Evolutionary conservation across 2,888 invertebrate species (phyloP).

Genomic region (Mylabris sibirica): DNA sequence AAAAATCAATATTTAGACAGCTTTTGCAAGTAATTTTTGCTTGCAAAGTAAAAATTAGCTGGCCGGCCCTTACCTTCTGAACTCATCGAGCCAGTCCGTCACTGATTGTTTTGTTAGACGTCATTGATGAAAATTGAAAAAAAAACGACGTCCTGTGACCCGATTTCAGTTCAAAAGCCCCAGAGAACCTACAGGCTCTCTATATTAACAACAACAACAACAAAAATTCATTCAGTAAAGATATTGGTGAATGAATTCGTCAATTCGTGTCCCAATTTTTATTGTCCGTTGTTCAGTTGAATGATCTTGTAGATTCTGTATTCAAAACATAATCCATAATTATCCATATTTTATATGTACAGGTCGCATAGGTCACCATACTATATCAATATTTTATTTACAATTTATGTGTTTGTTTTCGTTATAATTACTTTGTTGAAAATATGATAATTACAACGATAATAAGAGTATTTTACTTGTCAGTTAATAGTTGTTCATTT

Average conservation of each 20-base stretch:
- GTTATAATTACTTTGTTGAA: not conserved
- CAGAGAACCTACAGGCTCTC: constrained; percentile 22
- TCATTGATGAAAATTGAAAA: constrained; percentile 16
- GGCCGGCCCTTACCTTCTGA: too few relatives aligned
- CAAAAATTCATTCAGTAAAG: constrained; percentile 3
- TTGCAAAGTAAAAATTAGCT: too few relatives aligned
- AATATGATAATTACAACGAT: not conserved
- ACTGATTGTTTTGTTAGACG: constrained; percentile 19
- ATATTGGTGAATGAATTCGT: not conserved
- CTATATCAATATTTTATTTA: not conserved
- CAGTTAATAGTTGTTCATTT: too few relatives aligned
- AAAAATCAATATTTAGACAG: too few relatives aligned
- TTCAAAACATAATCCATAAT: not conserved
- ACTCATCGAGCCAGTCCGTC: too few relatives aligned
- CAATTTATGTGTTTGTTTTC: too few relatives aligned
- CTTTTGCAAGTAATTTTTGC: too few relatives aligned
- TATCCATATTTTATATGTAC: not conserved
- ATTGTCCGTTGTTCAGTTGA: not conserved
- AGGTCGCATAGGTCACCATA: not conserved
- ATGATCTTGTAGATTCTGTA: not conserved
- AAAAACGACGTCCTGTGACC: constrained; percentile 23
- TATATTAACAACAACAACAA: not conserved
- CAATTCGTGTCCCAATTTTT: not conserved
- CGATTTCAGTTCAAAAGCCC: constrained; percentile 26
- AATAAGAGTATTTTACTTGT: not conserved